Conservation (phyloP, 2,113 vertebrate species). For the Neolamprologus fasciatus region DNA sequence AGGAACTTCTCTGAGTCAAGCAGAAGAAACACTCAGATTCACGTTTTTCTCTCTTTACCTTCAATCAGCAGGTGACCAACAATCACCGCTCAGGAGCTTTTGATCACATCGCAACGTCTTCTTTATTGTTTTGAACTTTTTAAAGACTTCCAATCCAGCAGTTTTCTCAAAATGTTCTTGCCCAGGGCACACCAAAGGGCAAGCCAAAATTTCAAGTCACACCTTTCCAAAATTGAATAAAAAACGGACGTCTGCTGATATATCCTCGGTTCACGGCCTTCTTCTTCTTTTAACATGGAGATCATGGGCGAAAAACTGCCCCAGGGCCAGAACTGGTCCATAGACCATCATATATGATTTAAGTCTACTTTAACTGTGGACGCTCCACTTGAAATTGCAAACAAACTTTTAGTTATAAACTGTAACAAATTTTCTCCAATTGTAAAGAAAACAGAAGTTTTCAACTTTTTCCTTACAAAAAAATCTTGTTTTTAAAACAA, state of each 20-base stretch:
- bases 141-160: background rate
- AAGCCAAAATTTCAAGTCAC: background rate
- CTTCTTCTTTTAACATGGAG: background rate
- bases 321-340: background rate
- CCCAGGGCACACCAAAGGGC: background rate
- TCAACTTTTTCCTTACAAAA: background rate
- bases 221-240: accelerated
- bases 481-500: background rate
- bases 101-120: background rate
- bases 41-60: background rate
- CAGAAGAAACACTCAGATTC: background rate
- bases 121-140: background rate
- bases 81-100: background rate
- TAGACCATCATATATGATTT: background rate
- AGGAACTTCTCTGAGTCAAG: background rate
- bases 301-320: background rate
- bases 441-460: background rate
- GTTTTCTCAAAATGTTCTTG: background rate
- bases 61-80: background rate
- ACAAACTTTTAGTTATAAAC: background rate
- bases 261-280: background rate
- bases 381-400: background rate
- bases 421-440: background rate
- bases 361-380: background rate
- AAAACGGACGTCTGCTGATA: accelerated